Evolutionary conservation across 2,888 invertebrate genomes (phyloP).

Genomic region (Griposia aprilina): DNA sequence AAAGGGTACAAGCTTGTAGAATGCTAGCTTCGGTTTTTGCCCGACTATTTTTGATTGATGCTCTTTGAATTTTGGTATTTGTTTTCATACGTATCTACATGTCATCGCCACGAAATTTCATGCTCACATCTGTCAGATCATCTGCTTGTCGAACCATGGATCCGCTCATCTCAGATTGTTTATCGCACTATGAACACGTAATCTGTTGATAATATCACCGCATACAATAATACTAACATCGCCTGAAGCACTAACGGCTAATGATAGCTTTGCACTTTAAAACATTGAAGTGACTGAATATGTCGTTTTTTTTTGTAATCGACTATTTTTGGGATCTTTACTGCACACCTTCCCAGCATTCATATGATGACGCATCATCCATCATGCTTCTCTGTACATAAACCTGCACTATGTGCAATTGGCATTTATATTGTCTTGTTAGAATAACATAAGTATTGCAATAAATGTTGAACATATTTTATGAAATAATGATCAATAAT

Average conservation of each 20-base stretch:
- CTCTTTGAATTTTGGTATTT: slow-evolving; percentile 80
- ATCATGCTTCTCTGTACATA: slow-evolving; percentile 51
- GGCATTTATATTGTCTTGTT: slow-evolving; percentile 42
- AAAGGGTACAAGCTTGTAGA: slow-evolving; percentile 90
- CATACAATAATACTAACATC: slow-evolving; percentile 56
- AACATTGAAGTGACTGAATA: slow-evolving; percentile 41
- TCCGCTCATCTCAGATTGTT: slow-evolving; percentile 51
- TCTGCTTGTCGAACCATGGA: slow-evolving; percentile 67
- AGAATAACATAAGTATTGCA: slow-evolving; percentile 45
- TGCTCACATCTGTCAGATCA: slow-evolving; percentile 55
- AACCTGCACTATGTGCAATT: slow-evolving; percentile 42
- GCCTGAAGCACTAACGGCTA: slow-evolving; percentile 56
- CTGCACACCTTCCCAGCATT: slow-evolving; percentile 38
- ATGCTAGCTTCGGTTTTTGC: slow-evolving; percentile 87
- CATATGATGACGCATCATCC: slow-evolving; percentile 13
- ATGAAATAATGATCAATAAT: neutral
- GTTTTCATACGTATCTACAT: slow-evolving; percentile 62
- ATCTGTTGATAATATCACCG: slow-evolving; percentile 53
- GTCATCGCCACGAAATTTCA: slow-evolving; percentile 58
- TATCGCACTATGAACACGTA: slow-evolving; percentile 54
- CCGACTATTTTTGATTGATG: slow-evolving; percentile 83
- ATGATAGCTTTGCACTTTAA: slow-evolving; percentile 59
- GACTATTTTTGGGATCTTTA: slow-evolving; percentile 50
- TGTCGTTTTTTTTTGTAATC: slow-evolving; percentile 39
- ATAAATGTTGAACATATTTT: slow-evolving; percentile 26